phyloP scores from a whole-genome alignment of 2,113 vertebrate genomes.

The Macquaria ambigua region DNA sequence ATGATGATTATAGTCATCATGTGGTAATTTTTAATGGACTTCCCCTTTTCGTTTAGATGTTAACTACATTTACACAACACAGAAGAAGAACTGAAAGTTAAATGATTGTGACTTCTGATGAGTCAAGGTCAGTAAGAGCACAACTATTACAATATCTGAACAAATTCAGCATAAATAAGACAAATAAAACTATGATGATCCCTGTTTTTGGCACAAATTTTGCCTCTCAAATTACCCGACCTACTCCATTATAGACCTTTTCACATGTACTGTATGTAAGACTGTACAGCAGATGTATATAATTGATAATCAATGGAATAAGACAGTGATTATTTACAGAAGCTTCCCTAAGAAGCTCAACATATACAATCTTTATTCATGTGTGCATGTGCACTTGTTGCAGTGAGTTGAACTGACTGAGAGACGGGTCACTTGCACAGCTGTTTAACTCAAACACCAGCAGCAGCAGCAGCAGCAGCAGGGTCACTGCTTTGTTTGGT shows the following conservation, averaged over 20 bases:
- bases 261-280: not conserved
- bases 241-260: not conserved
- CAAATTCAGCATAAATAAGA: not conserved
- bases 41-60: not conserved
- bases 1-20: not conserved
- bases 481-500: not conserved
- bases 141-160: not conserved
- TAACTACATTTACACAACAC: not conserved
- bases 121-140: not conserved
- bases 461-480: constrained; percentile 38
- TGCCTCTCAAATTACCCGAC: not conserved
- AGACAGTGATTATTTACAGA: constrained; percentile 3
- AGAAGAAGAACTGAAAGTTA: constrained; percentile 21
- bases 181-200: not conserved
- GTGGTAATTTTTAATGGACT: not conserved
- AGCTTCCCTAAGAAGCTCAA: not conserved
- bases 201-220: not conserved
- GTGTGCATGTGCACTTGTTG: constrained; percentile 17
- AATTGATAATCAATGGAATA: not conserved
- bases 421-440: constrained; percentile 49
- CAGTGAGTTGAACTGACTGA: constrained; percentile 42
- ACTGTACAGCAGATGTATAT: not conserved
- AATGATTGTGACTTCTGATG: not conserved
- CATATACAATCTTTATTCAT: not conserved
- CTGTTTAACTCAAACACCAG: constrained; percentile 61